phyloP scores from a whole-genome alignment of 2,113 vertebrate genomes.

The Rhynchomys soricoides region DNA sequence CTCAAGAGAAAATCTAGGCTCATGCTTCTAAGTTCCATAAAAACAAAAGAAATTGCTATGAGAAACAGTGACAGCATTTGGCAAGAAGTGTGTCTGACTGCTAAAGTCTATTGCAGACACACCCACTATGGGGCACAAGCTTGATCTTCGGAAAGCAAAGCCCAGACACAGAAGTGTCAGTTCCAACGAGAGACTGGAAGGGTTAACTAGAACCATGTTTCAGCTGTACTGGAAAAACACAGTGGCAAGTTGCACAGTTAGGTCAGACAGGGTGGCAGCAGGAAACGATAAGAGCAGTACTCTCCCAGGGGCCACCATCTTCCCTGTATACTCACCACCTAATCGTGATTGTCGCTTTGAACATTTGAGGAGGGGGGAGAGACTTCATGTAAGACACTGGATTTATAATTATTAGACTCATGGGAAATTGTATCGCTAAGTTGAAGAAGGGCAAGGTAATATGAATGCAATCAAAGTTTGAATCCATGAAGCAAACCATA shows the following conservation, averaged over 20 bases:
- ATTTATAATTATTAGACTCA: neutral
- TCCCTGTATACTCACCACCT: neutral
- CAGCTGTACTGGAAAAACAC: neutral
- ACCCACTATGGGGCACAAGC: neutral
- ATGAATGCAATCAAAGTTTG: neutral
- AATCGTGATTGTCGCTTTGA: neutral
- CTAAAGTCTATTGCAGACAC: neutral
- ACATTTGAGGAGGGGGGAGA: neutral
- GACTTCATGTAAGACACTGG: neutral
- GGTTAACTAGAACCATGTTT: neutral
- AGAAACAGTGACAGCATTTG: neutral
- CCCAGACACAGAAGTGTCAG: neutral
- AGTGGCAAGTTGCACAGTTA: neutral
- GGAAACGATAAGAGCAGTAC: neutral
- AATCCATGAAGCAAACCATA: constrained; percentile 27
- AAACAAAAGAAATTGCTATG: neutral
- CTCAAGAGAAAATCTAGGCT: constrained; percentile 1
- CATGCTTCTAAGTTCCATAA: neutral
- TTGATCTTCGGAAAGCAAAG: neutral
- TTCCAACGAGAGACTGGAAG: neutral
- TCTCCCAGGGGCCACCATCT: neutral
- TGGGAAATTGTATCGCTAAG: neutral
- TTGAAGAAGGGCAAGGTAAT: constrained; percentile 35
- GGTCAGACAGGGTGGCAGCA: neutral
- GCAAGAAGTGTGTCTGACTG: neutral